Evolutionary conservation across 2,797 vertebrate genomes (phyloP), one percentile per base, ranked within the genome.

Genomic region (Semaprochilodus insignis): DNA sequence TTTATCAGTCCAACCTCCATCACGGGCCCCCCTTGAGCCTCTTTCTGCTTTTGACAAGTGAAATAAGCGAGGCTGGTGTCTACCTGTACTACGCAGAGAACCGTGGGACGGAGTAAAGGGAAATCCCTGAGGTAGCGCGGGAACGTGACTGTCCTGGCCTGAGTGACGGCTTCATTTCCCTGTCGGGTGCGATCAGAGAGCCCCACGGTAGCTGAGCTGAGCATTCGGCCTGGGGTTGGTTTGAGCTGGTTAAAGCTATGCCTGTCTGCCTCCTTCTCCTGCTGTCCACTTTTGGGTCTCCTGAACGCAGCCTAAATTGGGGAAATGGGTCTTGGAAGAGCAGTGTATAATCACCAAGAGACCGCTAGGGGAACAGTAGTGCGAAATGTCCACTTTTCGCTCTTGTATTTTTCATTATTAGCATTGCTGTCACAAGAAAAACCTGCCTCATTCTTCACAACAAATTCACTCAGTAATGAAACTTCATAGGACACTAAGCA

Each of bases 1-100:
- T 83, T 83, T 77, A 87, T 85, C 77, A 80, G 57, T 77, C 66
- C 15, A 3, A 31, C 15, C 62, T 34, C 62, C 27, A 31, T 34
- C 25, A 3, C 62, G 25, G 62, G 15, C 5, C 27, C 15, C 62
- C 10, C 60, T 7, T 3, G 62, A 65, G 62, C 25, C 14, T 34
- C 27, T 27, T 31, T 31, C 25, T 65, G 31, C 62, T 65, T 8
- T 31, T 65, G 62, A 65, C 27, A 65, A 19, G 62, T 31, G 62
- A 65, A 65, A 34, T 65, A 65, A 65, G 62, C 16, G 62, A 65
- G 62, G 14, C 62, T 65, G 62, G 62, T 27, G 25, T 34, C 62
- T 65, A 21, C 62, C 16, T 3, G 13, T 6, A 1, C 27, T 34
- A 27, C 14, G 62, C 15, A 0, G 27, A 34, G 62, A 65, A 65